These are phyloP conservation scores for Solen grandis DNA, from an alignment of 1,140 invertebrate genomes.

Conservation along the genomic window DNA sequence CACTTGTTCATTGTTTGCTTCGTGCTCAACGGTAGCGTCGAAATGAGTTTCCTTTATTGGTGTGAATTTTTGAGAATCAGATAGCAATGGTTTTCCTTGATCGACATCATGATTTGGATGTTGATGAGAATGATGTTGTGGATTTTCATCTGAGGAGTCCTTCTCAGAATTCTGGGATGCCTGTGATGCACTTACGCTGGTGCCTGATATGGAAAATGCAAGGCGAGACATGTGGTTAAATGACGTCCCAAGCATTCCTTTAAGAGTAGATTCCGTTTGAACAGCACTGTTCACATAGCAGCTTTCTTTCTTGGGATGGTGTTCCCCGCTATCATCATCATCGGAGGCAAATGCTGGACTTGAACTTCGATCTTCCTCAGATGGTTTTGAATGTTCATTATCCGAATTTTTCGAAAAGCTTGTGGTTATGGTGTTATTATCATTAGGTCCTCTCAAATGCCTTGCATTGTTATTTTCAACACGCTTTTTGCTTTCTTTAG, in stretches of 20 bases:
- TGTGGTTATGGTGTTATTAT: constrained; percentile 66
- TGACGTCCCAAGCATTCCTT: constrained; percentile 64
- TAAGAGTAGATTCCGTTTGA: constrained; percentile 68
- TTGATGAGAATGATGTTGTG: not conserved
- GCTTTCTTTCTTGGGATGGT: constrained; percentile 38
- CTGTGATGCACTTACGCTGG: constrained; percentile 54
- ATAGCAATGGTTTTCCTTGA: not conserved
- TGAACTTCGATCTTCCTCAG: constrained; percentile 89
- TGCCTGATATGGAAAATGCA: constrained; percentile 63
- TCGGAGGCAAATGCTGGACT: constrained; percentile 98
- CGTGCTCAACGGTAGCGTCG: not conserved
- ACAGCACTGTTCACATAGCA: constrained; percentile 75
- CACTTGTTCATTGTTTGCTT: not conserved
- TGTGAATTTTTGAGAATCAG: not conserved
- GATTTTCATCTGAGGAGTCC: constrained; percentile 42
- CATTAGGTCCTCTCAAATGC: constrained; percentile 54
- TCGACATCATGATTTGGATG: not conserved
- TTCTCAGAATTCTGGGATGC: constrained; percentile 26
- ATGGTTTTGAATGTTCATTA: constrained; percentile 70
- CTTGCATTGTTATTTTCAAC: constrained; percentile 61
- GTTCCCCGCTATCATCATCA: constrained; percentile 84
- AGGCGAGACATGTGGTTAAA: constrained; percentile 63
- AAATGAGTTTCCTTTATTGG: not conserved
- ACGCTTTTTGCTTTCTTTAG: constrained; percentile 54
- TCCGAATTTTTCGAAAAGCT: constrained; percentile 73